Conservation (phyloP, 35 echinoderm and acorn worm genomes). For the Stichopus chloronotus region DNA sequence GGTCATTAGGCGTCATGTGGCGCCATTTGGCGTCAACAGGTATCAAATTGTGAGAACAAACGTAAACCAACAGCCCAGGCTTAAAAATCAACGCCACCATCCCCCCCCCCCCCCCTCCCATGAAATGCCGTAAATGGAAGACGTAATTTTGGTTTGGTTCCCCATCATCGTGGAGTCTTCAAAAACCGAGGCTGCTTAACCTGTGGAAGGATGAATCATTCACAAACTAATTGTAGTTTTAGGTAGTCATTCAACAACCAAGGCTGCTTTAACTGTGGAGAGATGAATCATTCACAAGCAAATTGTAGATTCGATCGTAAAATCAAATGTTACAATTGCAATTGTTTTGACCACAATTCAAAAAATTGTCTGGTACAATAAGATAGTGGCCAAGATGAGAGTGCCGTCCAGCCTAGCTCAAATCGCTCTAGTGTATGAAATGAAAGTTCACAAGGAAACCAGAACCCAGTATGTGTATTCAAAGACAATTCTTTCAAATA, state of each 20-base stretch:
- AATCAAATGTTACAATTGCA: slow-evolving; percentile 30
- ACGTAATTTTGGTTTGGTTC: background rate
- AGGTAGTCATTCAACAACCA: background rate
- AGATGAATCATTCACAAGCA: slow-evolving; percentile 35
- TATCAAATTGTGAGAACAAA: no score
- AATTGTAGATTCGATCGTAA: slow-evolving; percentile 7
- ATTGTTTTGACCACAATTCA: slow-evolving; percentile 1
- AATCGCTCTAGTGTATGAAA: background rate
- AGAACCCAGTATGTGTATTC: background rate
- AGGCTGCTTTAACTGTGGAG: background rate
- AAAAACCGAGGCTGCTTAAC: background rate
- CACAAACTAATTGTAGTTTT: background rate
- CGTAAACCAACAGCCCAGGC: background rate
- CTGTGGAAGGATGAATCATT: background rate
- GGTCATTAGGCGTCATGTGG: no score
- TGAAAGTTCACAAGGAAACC: slow-evolving; percentile 3
- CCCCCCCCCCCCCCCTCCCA: no score
- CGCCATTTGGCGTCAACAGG: no score
- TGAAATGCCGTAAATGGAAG: background rate
- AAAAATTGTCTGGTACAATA: slow-evolving; percentile 18
- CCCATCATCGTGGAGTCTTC: background rate
- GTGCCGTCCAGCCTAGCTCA: background rate
- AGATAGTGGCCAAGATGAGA: background rate
- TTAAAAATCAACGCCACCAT: background rate
- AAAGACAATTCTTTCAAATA: slow-evolving; percentile 6